These are phyloP conservation scores for Frankliniella intonsa DNA, from an alignment of 2,888 invertebrate genomes.

Conservation along the genomic window DNA sequence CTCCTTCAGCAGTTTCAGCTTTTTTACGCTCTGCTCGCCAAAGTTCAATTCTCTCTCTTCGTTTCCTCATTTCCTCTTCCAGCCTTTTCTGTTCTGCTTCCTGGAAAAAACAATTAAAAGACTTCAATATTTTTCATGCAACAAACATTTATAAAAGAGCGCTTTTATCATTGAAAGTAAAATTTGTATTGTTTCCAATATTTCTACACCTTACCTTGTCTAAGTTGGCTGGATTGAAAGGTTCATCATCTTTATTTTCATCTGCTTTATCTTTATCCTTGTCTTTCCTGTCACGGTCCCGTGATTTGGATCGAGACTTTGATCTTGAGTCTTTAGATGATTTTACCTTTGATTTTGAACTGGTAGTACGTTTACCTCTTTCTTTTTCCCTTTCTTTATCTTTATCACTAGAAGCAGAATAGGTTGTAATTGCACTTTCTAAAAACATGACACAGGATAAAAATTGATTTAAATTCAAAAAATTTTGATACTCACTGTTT, in stretches of 20 bases:
- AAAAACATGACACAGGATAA: conserved; percentile 36
- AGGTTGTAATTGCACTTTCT: conserved; percentile 40
- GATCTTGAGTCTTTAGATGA: conserved; percentile 44
- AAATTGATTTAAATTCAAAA: not conserved
- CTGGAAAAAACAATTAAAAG: conserved; percentile 45
- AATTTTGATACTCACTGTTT: conserved; percentile 41
- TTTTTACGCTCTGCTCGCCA: conserved; percentile 93
- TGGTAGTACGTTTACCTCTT: not conserved
- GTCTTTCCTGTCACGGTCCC: conserved; percentile 53
- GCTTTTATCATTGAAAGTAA: not conserved
- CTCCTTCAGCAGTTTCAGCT: conserved; percentile 68
- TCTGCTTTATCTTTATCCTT: conserved; percentile 56
- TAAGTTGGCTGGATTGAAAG: conserved; percentile 67
- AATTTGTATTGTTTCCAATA: conserved; percentile 5
- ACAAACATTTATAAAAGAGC: conserved; percentile 5
- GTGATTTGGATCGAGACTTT: conserved; percentile 43
- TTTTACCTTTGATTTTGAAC: conserved; percentile 42
- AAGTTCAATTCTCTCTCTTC: conserved; percentile 90
- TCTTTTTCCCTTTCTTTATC: conserved; percentile 28
- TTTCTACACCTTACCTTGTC: conserved; percentile 58
- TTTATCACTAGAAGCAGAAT: conserved; percentile 35
- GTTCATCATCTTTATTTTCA: conserved; percentile 53
- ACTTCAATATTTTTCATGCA: not conserved
- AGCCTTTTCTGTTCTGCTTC: conserved; percentile 86
- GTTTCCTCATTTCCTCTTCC: conserved; percentile 92